A percentile compares a stretch with the other conserved stretches of the same genome.
phyloP scores from a whole-genome alignment of 1,140 invertebrate species.

The Leptopilina boulardi region DNA sequence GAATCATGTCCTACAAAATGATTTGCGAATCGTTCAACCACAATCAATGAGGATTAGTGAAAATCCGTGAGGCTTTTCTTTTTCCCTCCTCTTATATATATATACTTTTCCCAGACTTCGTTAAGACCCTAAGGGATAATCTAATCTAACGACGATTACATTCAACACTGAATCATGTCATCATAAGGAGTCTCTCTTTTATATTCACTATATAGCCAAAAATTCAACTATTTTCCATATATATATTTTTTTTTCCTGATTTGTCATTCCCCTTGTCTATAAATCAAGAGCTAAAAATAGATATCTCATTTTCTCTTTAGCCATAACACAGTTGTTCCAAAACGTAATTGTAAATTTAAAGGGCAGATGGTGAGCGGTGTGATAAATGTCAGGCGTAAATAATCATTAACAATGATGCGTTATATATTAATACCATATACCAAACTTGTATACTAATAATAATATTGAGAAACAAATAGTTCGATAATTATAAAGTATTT shows the following conservation, averaged over 20 bases:
- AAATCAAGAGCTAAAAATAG: conserved; percentile 44
- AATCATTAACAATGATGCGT: conserved; percentile 44
- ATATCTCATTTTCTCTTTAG: conserved; percentile 33
- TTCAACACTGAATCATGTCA: background rate
- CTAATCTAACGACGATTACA: background rate
- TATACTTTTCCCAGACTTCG: background rate
- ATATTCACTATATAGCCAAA: no score
- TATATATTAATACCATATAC: background rate
- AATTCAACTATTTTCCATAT: background rate
- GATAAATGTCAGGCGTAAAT: conserved; percentile 53
- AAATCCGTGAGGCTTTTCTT: background rate
- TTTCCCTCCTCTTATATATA: background rate
- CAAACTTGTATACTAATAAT: no score
- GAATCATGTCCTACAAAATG: conserved; percentile 23
- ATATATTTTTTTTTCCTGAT: conserved; percentile 29
- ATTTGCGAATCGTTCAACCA: conserved; percentile 26
- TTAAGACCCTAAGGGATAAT: background rate
- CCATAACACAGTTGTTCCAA: conserved; percentile 15
- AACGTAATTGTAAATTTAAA: conserved; percentile 48
- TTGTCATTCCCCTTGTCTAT: conserved; percentile 44
- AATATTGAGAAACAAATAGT: background rate
- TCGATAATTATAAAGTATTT: no score
- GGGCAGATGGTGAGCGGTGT: conserved; percentile 47
- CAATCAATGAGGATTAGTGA: conserved; percentile 13
- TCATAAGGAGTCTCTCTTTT: background rate